A percentile compares a stretch with the other conserved stretches of the same genome.
Conservation (phyloP, 2,113 vertebrate genomes). For the Rissa tridactyla region DNA sequence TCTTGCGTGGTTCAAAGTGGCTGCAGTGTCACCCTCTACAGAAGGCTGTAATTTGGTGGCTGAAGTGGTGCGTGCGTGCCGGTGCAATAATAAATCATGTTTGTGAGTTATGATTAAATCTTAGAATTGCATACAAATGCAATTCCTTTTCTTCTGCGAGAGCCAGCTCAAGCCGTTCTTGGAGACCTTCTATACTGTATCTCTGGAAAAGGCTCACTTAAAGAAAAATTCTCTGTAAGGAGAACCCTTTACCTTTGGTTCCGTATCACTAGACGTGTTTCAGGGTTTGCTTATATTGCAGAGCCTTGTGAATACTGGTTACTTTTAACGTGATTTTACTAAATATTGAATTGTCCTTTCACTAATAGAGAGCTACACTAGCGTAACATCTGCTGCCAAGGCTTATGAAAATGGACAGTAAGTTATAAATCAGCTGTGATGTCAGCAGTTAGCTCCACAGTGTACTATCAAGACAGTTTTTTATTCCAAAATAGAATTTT, state of each 20-base stretch:
- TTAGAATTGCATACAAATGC: background rate
- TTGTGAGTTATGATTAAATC: background rate
- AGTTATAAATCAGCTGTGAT: background rate
- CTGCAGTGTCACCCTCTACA: background rate
- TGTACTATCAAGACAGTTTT: background rate
- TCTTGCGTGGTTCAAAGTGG: background rate
- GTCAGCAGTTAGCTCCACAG: background rate
- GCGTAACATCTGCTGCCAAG: background rate
- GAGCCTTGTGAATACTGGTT: background rate
- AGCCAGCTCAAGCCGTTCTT: background rate
- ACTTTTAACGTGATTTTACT: background rate
- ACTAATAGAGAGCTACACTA: background rate
- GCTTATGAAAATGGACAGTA: background rate
- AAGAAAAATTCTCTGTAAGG: background rate
- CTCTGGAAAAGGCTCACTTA: background rate
- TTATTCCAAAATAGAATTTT: background rate
- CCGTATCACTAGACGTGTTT: rapidly evolving
- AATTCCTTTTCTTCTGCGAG: background rate
- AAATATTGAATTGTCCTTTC: background rate
- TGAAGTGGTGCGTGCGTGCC: background rate
- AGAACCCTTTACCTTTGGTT: background rate
- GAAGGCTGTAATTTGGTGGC: background rate
- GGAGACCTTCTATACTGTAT: background rate
- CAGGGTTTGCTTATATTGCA: background rate
- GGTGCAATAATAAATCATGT: background rate